Evolutionary conservation across 23 tunicate genomes (phyloP), one percentile per base, ranked within the genome.

Genomic region (Botrylloides violaceus): DNA sequence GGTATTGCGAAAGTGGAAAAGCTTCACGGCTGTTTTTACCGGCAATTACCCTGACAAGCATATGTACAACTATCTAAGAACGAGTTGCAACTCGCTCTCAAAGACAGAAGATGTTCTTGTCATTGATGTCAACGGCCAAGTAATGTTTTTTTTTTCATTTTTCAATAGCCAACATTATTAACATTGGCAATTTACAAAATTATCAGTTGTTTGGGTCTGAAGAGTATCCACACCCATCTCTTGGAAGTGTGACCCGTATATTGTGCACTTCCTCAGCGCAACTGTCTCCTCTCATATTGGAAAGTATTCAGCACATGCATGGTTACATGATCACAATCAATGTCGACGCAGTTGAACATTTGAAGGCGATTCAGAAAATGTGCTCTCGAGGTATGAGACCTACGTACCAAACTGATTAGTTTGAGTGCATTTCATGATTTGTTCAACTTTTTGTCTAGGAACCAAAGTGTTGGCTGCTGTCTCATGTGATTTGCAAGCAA

Each of bases 121-220:
- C 4, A 63, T 63, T 63, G 70, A 63, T 63, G 34, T 63, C 35
- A 34, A 63, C 29, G 70, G 70, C 20, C 70, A 63, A 34, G 70
- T 63, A 15, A 25, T 33, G 7, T 5, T 15, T 43, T 43, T 43
- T 43, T 15, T 7, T 7, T 43, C 53, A 7, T 9, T 7, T 43
- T 43, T 9, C 15, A 43, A 43, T 9, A 15, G 53, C 53, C 53
- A 43, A 9, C 53, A 7, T 43, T n/a, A n/a, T n/a, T n/a, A n/a
- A n/a, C 64, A 59, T 59, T 6, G 19, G 29, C 64, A 22, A 7
- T 59, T 59, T 7, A 7, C 53, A 7, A 9, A 7, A 9, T 7
- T 7, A 7, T 43, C 64, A 63, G 70, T 33, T 63, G 32, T 15
- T 21, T 19, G 70, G 70, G 4, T 29, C 23, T 31, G 70, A 63